Percentiles rank a stretch among this genome's conserved stretches.
phyloP scores from a whole-genome alignment of 2,888 invertebrate genomes.

The Nomada flava region DNA sequence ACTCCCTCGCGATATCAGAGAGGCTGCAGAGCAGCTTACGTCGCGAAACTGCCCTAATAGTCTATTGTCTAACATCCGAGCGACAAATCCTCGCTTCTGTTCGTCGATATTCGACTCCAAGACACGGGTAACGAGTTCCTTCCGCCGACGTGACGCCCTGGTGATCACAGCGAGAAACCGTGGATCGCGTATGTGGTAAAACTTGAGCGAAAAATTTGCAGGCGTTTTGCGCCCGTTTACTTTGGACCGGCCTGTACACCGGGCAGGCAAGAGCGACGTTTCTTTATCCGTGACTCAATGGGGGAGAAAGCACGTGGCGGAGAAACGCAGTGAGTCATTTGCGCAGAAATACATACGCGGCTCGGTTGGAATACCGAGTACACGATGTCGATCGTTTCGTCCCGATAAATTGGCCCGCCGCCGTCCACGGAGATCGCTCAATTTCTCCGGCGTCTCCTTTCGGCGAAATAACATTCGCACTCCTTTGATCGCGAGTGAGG shows the following conservation, averaged over 20 bases:
- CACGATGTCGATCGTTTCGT: conserved; percentile 25
- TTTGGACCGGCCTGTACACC: conserved; percentile 11
- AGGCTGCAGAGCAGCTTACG: conserved; percentile 77
- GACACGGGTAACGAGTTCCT: background rate
- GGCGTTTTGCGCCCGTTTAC: background rate
- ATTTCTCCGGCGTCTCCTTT: background rate
- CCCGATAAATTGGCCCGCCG: background rate
- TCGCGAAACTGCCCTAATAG: conserved; percentile 81
- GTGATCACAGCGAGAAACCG: too few species aligned
- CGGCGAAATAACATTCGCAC: background rate
- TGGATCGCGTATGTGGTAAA: background rate
- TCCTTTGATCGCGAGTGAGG: background rate
- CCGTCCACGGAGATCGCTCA: background rate
- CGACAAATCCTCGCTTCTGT: conserved; percentile 66
- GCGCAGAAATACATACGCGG: conserved; percentile 60
- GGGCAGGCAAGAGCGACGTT: conserved; percentile 16
- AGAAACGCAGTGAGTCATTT: conserved; percentile 61
- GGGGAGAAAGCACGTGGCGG: conserved; percentile 61
- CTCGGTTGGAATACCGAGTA: background rate
- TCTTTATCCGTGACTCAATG: conserved; percentile 58
- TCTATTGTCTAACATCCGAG: conserved; percentile 81
- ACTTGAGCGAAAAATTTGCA: background rate
- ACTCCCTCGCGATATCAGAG: conserved; percentile 29
- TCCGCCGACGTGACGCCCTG: background rate
- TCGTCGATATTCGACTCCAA: conserved; percentile 26